Base-by-base conservation (phyloP, 2,888 invertebrate species). In the Lasioglossum vierecki region DNA sequence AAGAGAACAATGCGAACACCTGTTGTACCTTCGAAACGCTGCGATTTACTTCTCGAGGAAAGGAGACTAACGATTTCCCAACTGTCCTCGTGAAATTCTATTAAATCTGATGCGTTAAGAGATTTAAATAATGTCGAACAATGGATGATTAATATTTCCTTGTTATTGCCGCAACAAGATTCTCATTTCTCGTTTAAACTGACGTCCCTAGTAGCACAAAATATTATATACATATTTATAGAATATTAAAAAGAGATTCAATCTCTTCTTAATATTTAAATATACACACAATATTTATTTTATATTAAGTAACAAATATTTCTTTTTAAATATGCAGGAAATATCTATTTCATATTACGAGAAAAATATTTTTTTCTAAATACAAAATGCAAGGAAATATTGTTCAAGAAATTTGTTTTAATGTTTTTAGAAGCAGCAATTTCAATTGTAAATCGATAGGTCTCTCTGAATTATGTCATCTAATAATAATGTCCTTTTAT, bases 1-100 rank as follows among this genome's bases (percentile, higher is more conserved):
- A 57, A 39, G 75, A 41, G 39, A 57, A 41, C 41, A 75, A 57
- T 39, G n/a, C n/a, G 11, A 46, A 76, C 44, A 71, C 71, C 71
- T 44, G 71, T 71, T 71, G 44, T 71, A 71, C 44, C 41, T 8
- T 44, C 5, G 18, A 41, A 44, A 71, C 71, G 44, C n/a, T 13
- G 71, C 39, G 70, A n/a, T 70, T 70, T 35, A 8, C 9, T 66
- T 35, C 35, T 35, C 66, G 66, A 66, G 3, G 35, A 66, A 22
- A 35, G 30, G 18, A 15, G 26, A 30, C 26, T 6, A 63, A 63
- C 63, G 63, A 63, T 30, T 63, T 63, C 53, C 22, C 22, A 9
- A 22, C 53, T n/a, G 22, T n/a, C 22, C 63, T 30, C 11, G 63
- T 35, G 8, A 35, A 18, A 22, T 9, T 66, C 35, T 35, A 18